Percentiles rank a stretch among this genome's conserved stretches.
Conservation (phyloP, 2,113 vertebrate genomes). For the Etia nguti region DNA sequence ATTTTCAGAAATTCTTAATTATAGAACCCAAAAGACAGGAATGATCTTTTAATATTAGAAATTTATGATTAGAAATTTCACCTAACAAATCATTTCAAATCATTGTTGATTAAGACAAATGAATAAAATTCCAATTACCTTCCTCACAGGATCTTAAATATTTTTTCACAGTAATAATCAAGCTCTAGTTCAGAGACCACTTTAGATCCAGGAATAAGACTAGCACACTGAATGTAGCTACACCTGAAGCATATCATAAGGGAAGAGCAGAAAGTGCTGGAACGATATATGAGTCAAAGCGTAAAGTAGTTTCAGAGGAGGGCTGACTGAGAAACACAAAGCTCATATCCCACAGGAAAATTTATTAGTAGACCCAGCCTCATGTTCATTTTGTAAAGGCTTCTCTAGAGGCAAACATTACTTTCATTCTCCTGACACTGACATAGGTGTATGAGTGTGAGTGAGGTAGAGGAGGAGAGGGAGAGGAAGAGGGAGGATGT, state of each 20-base stretch:
- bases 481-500: background rate
- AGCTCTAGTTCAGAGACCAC: background rate
- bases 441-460: conserved; percentile 11
- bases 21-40: background rate
- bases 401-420: conserved; percentile 61
- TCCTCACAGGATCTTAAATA: background rate
- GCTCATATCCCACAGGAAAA: conserved; percentile 53
- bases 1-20: background rate
- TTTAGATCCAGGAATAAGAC: background rate
- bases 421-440: conserved; percentile 54
- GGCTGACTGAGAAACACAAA: conserved; percentile 39
- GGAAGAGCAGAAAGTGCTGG: conserved; percentile 19
- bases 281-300: conserved; percentile 26
- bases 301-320: conserved; percentile 48
- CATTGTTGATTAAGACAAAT: background rate
- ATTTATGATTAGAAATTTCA: background rate
- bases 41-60: background rate
- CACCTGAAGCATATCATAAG: conserved; percentile 24
- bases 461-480: background rate
- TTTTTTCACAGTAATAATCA: background rate
- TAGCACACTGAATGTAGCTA: background rate
- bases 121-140: background rate
- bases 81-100: background rate
- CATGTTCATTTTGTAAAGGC: conserved; percentile 59
- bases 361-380: conserved; percentile 49